Evolutionary conservation across 2,888 invertebrate species (phyloP), one percentile per base, ranked within the genome.

Genomic region (Andrena flavipes): DNA sequence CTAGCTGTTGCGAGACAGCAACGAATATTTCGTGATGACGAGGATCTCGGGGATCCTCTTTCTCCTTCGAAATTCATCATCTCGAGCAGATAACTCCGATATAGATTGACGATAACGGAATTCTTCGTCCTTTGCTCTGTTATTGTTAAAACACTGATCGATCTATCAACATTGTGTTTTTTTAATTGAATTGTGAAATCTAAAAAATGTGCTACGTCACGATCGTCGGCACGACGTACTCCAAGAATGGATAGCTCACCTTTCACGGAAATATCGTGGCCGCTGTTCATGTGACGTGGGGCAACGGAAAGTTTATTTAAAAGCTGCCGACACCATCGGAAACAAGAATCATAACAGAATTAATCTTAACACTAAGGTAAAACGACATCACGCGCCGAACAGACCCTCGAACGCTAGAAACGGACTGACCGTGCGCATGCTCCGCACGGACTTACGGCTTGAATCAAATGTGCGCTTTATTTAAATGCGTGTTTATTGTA

Each of bases 1-100:
- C 74, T 84, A 84, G 77, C 49, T 84, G 83, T 84, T 84, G 82
- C 71, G 7, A 74, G 77, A 84, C 83, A 71, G 82, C 83, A 84
- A 84, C 30, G 49, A 84, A 74, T 84, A 82, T 82, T 68, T 82
- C 82, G 83, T 84, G 83, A 77, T 77, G 74, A 64, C 68, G 49
- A 82, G 77, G 82, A 78, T 84, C 83, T 70, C 63, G 51, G 54
- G 48, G 74, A 82, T 84, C 77, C 83, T 63, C 48, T 77, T 67
- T 84, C 70, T 82, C 49, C 82, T 63, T 71, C 68, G 54, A 77
- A 82, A 78, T 84, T 62, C 82, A 75, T 82, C 83, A 74, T 84
- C 71, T 78, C 67, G 74, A 78, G 71, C 74, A 13, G 67, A 83
- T 75, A 74, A 82, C 78, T 78, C 74, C 82, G 65, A 84, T 51